phyloP scores from a whole-genome alignment of 2,797 vertebrate genomes.

The Chloroceryle inda region DNA sequence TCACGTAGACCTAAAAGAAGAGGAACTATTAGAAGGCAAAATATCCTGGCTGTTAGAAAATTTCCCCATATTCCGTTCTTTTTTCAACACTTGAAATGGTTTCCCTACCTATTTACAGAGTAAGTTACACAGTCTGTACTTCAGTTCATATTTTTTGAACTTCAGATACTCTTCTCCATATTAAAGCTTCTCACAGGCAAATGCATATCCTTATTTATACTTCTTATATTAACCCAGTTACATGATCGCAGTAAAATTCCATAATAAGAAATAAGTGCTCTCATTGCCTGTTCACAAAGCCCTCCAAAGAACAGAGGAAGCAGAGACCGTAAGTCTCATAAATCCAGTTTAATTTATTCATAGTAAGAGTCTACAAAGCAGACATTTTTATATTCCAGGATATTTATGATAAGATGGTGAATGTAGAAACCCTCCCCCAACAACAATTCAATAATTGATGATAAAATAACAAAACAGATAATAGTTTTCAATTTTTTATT shows the following conservation, averaged over 20 bases:
- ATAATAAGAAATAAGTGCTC: constrained; percentile 53
- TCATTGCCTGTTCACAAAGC: constrained; percentile 34
- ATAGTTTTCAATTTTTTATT: background rate
- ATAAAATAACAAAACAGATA: constrained; percentile 45
- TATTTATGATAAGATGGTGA: constrained; percentile 37
- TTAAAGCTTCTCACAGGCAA: constrained; percentile 33
- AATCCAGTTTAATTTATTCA: constrained; percentile 72
- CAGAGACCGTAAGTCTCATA: constrained; percentile 19
- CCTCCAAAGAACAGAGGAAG: constrained; percentile 43
- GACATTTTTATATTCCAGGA: constrained; percentile 10
- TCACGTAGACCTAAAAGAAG: background rate
- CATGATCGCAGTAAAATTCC: background rate
- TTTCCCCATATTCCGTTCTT: background rate
- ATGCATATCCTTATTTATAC: constrained; percentile 43
- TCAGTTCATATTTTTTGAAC: constrained; percentile 39
- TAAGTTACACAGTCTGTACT: background rate
- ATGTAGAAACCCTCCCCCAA: background rate
- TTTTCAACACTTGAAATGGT: background rate
- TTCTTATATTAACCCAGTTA: constrained; percentile 51
- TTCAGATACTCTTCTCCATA: constrained; percentile 16
- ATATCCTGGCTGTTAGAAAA: background rate
- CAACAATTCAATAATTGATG: constrained; percentile 31
- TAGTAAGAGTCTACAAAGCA: constrained; percentile 16
- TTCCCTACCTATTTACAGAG: background rate
- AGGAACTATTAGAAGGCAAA: background rate